A percentile compares a stretch with the other conserved stretches of the same genome.
Evolutionary conservation across 2,113 vertebrate species (phyloP).

Genomic region (Aleadryas rufinucha): DNA sequence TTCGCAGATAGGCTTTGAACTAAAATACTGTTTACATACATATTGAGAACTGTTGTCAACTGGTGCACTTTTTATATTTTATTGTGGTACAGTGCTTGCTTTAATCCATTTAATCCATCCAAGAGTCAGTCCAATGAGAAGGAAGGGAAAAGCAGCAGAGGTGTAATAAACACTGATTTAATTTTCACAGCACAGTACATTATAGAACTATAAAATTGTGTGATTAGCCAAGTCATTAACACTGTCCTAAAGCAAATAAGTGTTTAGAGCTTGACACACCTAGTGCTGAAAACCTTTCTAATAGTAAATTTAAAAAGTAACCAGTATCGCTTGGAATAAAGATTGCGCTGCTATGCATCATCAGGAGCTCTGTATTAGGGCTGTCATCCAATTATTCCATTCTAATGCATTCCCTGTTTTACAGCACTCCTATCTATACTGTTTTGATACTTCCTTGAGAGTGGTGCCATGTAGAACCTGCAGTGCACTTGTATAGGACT

Average conservation of each 20-base stretch:
- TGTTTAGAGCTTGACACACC: conserved; percentile 5
- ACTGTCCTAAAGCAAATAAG: conserved; percentile 27
- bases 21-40: not conserved
- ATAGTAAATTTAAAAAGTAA: not conserved
- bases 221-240: conserved; percentile 57
- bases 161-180: conserved; percentile 42
- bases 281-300: conserved; percentile 4
- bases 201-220: conserved; percentile 38
- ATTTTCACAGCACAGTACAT: conserved; percentile 14
- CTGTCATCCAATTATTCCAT: not conserved
- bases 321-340: not conserved
- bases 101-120: conserved; percentile 4
- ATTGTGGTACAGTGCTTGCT: not conserved
- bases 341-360: not conserved
- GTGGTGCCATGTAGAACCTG: not conserved
- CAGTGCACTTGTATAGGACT: not conserved
- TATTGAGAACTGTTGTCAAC: not conserved
- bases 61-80: not conserved
- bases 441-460: not conserved
- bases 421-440: not conserved
- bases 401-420: not conserved
- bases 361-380: not conserved
- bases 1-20: not conserved
- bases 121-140: not conserved
- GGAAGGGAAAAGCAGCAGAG: not conserved